Conservation (phyloP, 1,140 invertebrate genomes). For the Palaemon carinicauda region DNA sequence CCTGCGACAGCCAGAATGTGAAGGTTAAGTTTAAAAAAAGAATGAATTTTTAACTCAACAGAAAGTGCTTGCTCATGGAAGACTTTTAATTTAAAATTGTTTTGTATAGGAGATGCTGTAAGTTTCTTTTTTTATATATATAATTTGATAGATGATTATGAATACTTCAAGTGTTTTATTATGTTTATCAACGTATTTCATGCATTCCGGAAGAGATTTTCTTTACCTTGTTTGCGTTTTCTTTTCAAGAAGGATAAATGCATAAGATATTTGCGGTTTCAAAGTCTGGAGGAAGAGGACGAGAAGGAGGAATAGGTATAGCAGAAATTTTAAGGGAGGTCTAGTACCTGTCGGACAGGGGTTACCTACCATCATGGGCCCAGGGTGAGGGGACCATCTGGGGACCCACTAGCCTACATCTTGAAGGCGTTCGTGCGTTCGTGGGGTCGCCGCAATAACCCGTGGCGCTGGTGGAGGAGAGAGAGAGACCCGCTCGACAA, state of each 20-base stretch:
- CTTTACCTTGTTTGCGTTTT: no score
- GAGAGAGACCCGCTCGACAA: constrained; percentile 20
- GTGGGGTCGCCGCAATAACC: background rate
- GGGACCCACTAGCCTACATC: constrained; percentile 56
- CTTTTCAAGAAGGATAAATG: background rate
- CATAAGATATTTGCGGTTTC: background rate
- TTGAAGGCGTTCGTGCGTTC: constrained; percentile 36
- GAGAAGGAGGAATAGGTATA: background rate
- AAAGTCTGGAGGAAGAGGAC: background rate
- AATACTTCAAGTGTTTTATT: no score
- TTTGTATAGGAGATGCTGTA: no score
- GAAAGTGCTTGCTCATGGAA: no score
- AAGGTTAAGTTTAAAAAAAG: no score
- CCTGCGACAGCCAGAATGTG: no score
- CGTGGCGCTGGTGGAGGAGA: background rate
- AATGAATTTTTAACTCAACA: no score
- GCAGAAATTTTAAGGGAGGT: background rate
- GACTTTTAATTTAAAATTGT: no score
- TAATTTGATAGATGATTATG: no score
- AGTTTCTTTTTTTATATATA: no score
- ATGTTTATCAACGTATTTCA: no score
- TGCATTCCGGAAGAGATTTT: no score
- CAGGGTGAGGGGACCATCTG: background rate
- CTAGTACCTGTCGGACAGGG: background rate
- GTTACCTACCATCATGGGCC: background rate